phyloP scores from a whole-genome alignment of 2,113 vertebrate species.

The Canis aureus region DNA sequence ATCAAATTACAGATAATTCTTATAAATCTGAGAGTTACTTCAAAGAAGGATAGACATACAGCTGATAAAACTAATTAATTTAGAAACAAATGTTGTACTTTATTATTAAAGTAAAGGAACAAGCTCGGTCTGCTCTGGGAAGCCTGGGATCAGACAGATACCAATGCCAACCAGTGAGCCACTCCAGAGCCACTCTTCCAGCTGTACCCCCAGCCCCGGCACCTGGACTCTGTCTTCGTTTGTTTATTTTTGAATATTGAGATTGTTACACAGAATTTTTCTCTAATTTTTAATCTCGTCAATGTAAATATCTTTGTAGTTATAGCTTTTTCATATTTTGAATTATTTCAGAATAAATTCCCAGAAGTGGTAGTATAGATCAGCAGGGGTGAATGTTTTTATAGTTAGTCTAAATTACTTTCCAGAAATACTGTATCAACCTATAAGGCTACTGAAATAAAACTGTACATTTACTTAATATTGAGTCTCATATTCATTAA shows the following conservation, averaged over 20 bases:
- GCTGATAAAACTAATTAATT: neutral
- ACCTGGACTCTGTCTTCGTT: neutral
- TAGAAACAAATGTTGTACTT: neutral
- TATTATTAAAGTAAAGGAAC: neutral
- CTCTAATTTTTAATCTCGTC: conserved; percentile 17
- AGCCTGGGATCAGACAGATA: too few species aligned
- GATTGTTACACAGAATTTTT: neutral
- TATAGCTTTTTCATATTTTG: neutral
- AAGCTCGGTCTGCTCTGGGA: too few species aligned
- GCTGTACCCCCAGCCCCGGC: too few species aligned
- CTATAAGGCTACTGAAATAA: neutral
- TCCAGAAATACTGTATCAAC: neutral
- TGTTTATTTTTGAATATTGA: neutral
- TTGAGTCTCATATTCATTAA: neutral
- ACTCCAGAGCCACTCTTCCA: too few species aligned
- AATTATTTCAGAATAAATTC: conserved; percentile 24
- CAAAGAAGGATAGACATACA: neutral
- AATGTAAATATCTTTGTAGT: neutral
- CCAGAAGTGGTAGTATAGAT: neutral
- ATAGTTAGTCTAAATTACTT: conserved; percentile 25
- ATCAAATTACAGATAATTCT: neutral
- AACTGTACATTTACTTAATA: neutral
- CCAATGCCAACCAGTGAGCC: too few species aligned
- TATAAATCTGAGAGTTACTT: neutral
- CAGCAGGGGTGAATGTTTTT: neutral